Evolutionary conservation across 1,140 invertebrate species (phyloP).

Genomic region (Asobara japonica): DNA sequence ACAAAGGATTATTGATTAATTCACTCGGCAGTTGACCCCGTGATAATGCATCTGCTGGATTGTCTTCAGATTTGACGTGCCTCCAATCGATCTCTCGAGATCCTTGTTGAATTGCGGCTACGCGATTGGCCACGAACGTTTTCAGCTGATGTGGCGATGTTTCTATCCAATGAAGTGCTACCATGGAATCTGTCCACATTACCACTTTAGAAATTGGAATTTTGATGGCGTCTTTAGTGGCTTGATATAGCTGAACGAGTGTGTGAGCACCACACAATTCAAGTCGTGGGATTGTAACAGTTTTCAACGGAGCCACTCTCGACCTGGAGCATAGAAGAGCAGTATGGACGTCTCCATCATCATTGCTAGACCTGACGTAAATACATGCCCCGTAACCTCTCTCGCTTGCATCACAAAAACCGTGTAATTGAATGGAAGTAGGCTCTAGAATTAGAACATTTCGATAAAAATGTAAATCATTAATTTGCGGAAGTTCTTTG

Average conservation of each 20-base stretch:
- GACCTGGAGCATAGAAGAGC: slow-evolving; percentile 28
- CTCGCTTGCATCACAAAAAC: slow-evolving; percentile 45
- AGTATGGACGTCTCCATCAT: background rate
- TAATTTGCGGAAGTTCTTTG: slow-evolving; percentile 27
- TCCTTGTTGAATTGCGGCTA: slow-evolving; percentile 12
- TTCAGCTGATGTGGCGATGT: background rate
- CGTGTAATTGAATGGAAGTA: slow-evolving; percentile 36
- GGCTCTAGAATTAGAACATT: background rate
- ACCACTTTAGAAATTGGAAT: background rate
- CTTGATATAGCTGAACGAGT: background rate
- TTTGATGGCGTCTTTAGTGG: background rate
- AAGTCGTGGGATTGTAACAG: slow-evolving; percentile 22
- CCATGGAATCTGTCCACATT: slow-evolving; percentile 7
- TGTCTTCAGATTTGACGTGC: slow-evolving; percentile 3
- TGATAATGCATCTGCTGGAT: slow-evolving; percentile 24
- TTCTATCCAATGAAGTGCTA: background rate
- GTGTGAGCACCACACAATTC: slow-evolving; percentile 29
- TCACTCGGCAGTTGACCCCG: background rate
- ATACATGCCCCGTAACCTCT: slow-evolving; percentile 28
- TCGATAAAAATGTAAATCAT: slow-evolving; percentile 32
- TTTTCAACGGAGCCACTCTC: slow-evolving; percentile 29
- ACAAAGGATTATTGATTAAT: background rate
- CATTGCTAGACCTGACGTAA: background rate
- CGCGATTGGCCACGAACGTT: slow-evolving; percentile 21
- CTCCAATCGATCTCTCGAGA: background rate